phyloP scores from a whole-genome alignment of 2,797 vertebrate species.

The Clarias laeviceps region DNA sequence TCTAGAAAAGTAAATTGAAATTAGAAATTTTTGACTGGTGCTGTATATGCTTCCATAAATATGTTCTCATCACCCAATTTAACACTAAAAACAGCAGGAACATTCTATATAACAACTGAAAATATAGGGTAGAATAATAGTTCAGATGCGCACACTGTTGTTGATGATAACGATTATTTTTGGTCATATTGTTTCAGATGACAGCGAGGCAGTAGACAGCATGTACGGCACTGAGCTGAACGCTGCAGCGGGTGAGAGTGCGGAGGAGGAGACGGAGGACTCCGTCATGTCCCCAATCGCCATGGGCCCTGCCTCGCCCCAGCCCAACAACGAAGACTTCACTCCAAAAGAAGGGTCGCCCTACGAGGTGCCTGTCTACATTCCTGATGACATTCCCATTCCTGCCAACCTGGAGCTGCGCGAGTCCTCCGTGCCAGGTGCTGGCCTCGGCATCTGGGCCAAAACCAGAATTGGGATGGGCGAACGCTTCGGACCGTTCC shows the following conservation, averaged over 20 bases:
- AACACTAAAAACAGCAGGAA: background rate
- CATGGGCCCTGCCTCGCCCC: constrained; percentile 83
- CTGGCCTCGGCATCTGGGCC: constrained; percentile 95
- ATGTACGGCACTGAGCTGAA: constrained; percentile 94
- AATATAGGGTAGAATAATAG: background rate
- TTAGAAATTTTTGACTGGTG: no score
- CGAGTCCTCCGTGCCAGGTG: constrained; percentile 94
- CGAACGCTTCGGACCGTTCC: constrained; percentile 89
- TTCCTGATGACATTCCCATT: constrained; percentile 98
- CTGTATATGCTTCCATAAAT: no score
- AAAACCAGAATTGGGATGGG: constrained; percentile 85
- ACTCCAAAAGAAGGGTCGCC: constrained; percentile 97
- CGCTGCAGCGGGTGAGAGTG: constrained; percentile 82
- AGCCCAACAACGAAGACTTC: constrained; percentile 92
- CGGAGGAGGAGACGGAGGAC: constrained; percentile 87
- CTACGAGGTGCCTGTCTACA: constrained; percentile 97
- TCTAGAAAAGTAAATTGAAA: no score
- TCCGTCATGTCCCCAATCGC: constrained; percentile 88
- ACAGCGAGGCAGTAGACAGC: constrained; percentile 89
- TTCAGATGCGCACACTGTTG: background rate
- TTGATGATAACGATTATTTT: background rate
- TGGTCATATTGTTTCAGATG: constrained; percentile 75
- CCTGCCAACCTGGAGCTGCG: constrained; percentile 93
- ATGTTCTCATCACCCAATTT: background rate
- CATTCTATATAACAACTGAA: background rate